Base-by-base conservation (phyloP, 2,797 vertebrate genomes). In the Megaceryle alcyon region DNA sequence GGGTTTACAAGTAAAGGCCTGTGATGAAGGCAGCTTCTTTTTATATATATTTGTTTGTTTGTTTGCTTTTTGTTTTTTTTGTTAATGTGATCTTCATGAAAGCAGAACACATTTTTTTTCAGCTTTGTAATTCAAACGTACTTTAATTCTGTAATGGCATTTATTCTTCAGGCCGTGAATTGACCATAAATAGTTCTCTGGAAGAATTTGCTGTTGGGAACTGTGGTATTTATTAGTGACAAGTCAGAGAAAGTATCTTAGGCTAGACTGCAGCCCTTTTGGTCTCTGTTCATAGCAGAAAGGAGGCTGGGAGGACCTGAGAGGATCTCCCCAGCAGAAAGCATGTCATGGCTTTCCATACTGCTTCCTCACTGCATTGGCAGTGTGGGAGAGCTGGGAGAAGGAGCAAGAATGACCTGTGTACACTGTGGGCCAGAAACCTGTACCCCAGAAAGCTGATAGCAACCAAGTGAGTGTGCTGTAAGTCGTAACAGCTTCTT, bases 141-240 rank as follows among this genome's bases (percentile, higher is more conserved):
- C 86, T 92, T 95, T 92, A 86, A 91, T 96, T 92, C 81, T 56
- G 11, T 64, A 90, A 90, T 83, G 63, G 14, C 51, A 70, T 88
- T 94, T 92, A 72, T 88, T 95, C 89, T 94, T 78, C 72, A 83
- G 94, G 89, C 94, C 94, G 89, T 91, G 92, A 96, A 96, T 46
- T 91, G 94, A 94, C 93, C 95, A 89, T 94, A 91, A 94, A 94
- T 69, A 95, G 65, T 95, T 94, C 48, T 86, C 59, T 63, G 65
- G 20, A 70, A 87, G 77, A 75, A 86, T 72, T 95, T 94, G 92
- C 88, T 93, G 4, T 68, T 82, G 87, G 79, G 53, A 60, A 60
- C 39, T 41, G 33, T 91, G 95, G 76, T 43, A 87, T 94, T 96
- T 94, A 76, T 29, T 79, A 78, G 69, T 61, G 57, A 81, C 39